phyloP scores from a whole-genome alignment of 2,888 invertebrate species.

The Protonemura montana region DNA sequence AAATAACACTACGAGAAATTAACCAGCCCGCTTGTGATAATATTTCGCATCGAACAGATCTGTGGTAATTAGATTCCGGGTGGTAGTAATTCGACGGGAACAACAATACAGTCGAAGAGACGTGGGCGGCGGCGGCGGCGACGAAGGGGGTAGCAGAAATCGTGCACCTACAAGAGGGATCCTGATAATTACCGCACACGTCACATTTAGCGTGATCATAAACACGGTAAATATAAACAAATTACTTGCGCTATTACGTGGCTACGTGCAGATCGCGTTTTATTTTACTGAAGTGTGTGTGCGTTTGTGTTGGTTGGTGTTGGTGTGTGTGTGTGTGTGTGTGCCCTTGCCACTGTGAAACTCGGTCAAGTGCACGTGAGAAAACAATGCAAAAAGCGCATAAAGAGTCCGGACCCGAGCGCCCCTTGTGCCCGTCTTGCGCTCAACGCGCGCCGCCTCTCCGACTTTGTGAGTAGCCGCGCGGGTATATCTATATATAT shows the following conservation, averaged over 20 bases:
- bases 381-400: slow-evolving; percentile 47
- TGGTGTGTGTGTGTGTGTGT: slow-evolving; percentile 38
- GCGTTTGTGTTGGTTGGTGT: background rate
- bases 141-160: slow-evolving; percentile 42
- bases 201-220: background rate
- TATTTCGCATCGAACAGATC: background rate
- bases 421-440: slow-evolving; percentile 44
- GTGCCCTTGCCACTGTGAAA: slow-evolving; percentile 47
- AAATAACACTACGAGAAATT: background rate
- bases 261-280: background rate
- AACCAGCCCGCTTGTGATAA: background rate
- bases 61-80: background rate
- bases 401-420: slow-evolving; percentile 45
- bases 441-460: background rate
- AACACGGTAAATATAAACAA: background rate
- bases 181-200: slow-evolving; percentile 43
- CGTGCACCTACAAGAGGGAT: slow-evolving; percentile 41
- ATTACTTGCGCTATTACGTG: background rate
- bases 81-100: background rate
- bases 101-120: background rate
- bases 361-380: slow-evolving; percentile 49
- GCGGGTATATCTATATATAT: slow-evolving; percentile 46
- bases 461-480: slow-evolving; percentile 43
- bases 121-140: slow-evolving; percentile 14
- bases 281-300: background rate